Base-by-base conservation (phyloP, 2,888 invertebrate species). In the Sphinx pinastri region DNA sequence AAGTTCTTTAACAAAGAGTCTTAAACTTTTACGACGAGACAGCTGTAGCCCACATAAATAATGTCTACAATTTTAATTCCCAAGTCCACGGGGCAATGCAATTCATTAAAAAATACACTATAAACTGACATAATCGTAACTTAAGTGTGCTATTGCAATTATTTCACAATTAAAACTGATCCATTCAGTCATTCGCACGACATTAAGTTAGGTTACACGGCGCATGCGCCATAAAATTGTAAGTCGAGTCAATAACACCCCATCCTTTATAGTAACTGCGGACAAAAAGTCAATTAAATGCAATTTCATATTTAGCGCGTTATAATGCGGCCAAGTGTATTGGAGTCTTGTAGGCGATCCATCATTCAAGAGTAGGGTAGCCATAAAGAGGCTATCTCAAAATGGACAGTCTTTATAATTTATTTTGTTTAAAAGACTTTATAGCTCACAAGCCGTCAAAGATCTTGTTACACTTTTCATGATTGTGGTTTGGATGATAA, bases 141-240 rank as follows among this genome's bases (percentile, higher is more conserved):
- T 55, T 10, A 76, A 79, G 69, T 78, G 76, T 72, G 75, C 71
- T 73, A 75, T 79, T 71, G 78, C 74, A 81, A 84, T 84, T 82
- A 82, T 75, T 77, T 54, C 77, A 77, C 81, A 83, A 87, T 85
- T 83, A 83, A 79, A 81, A 77, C 68, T 75, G 77, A 83, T 82
- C 73, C 77, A 80, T 83, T 80, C 75, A 71, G 54, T 73, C 66
- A 78, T 84, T 84, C 79, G 77, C 81, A 81, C 78, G 77, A 74
- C 71, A 74, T 77, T 79, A 79, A 75, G 72, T 69, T 70, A 60
- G 60, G 47, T 74, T 54, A 54, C 54, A 54, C 45, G 45, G 74
- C 73, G 77, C 81, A 81, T 80, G 82, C 81, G 70, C 70, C 76
- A 76, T 79, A 76, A 76, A 75, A 75, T 66, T 70, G 74, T 70